A percentile compares a stretch with the other conserved stretches of the same genome.
These are phyloP conservation scores for Eolophus roseicapilla DNA, from an alignment of 2,113 vertebrate genomes.

Conservation along the genomic window DNA sequence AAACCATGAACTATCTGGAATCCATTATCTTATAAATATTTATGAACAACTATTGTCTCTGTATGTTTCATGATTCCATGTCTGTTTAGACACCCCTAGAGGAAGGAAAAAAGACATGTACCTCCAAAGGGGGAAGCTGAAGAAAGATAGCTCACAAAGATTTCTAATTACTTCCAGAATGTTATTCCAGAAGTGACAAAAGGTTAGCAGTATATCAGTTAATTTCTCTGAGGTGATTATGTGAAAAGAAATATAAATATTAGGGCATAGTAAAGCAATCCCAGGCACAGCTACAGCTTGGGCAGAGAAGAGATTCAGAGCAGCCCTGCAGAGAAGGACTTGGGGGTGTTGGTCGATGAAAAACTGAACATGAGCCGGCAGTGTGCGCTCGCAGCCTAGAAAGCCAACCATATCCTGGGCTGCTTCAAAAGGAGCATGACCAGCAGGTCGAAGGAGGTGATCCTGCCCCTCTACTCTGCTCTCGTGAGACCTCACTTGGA, in stretches of 20 bases:
- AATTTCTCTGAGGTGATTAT: neutral
- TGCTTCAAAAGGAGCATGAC: too few relatives aligned
- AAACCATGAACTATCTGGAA: conserved; percentile 69
- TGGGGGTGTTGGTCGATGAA: too few relatives aligned
- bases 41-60: conserved; percentile 30
- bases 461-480: too few relatives aligned
- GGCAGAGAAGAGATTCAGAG: too few relatives aligned
- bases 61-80: conserved; percentile 33
- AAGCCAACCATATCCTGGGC: too few relatives aligned
- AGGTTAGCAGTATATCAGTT: neutral
- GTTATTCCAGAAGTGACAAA: conserved; percentile 3
- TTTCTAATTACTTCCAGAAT: neutral
- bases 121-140: neutral
- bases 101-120: neutral
- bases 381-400: too few relatives aligned
- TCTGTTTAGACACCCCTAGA: neutral
- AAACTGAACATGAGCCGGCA: too few relatives aligned
- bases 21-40: conserved; percentile 67
- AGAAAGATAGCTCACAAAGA: neutral
- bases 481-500: too few relatives aligned
- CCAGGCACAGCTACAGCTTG: too few relatives aligned
- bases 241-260: neutral
- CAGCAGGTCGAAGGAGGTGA: too few relatives aligned
- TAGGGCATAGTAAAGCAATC: neutral
- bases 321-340: too few relatives aligned